A percentile compares a stretch with the other conserved stretches of the same genome.
Conservation (phyloP, 1,140 invertebrate species). For the Danaus plexippus region DNA sequence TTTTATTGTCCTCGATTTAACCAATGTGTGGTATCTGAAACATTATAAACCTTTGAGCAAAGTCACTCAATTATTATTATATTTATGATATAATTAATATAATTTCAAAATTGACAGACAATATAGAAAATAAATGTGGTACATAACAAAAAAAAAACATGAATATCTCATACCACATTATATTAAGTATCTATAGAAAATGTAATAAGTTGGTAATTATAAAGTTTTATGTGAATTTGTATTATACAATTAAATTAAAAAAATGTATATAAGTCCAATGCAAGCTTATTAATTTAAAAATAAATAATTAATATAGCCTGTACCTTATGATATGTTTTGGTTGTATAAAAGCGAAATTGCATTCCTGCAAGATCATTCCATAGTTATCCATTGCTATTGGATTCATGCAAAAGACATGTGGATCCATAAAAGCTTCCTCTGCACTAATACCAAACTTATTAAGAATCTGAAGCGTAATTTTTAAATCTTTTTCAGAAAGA, state of each 20-base stretch:
- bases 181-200: no score
- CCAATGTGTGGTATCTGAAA: conserved; percentile 58
- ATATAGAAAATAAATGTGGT: no score
- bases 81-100: no score
- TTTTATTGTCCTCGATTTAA: conserved; percentile 45
- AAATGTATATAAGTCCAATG: background rate
- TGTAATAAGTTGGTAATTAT: no score
- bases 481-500: conserved; percentile 34
- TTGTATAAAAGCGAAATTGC: conserved; percentile 64
- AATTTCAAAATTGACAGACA: no score
- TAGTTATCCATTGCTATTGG: conserved; percentile 71
- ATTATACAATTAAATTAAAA: background rate
- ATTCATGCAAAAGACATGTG: conserved; percentile 71
- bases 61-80: no score
- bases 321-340: conserved; percentile 68
- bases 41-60: conserved; percentile 3
- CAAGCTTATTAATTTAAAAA: background rate
- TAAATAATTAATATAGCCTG: conserved; percentile 1
- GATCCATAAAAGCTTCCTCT: conserved; percentile 62
- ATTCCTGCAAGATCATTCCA: conserved; percentile 70
- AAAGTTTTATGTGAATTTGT: background rate
- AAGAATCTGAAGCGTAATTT: conserved; percentile 44
- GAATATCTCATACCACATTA: no score
- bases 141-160: no score
- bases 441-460: conserved; percentile 51